These are phyloP conservation scores for Carettochelys insculpta DNA, from an alignment of 2,113 vertebrate species.

Conservation along the genomic window DNA sequence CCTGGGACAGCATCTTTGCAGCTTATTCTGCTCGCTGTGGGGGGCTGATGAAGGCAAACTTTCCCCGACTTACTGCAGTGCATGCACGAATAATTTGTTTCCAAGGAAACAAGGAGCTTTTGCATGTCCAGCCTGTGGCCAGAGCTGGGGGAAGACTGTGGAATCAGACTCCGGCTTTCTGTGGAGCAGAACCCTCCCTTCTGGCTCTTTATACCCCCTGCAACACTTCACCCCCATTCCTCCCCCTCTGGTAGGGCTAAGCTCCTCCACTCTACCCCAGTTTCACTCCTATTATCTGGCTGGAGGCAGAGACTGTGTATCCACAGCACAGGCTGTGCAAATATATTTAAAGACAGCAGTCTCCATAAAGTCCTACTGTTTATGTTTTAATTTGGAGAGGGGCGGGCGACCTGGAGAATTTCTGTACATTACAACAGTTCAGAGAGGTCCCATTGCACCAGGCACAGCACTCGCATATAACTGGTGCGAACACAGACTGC, in stretches of 20 bases:
- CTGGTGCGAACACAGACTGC: too few relatives aligned
- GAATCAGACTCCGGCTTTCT: neutral
- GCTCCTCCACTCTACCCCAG: neutral
- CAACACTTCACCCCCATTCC: neutral
- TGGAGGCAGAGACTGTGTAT: neutral
- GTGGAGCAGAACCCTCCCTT: neutral
- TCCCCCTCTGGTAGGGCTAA: accelerated
- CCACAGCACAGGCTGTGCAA: accelerated
- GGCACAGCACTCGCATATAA: neutral
- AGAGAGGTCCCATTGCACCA: accelerated
- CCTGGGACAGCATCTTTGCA: slow-evolving; percentile 72
- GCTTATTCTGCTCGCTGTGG: slow-evolving; percentile 74
- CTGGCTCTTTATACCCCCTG: neutral
- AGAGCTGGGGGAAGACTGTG: slow-evolving; percentile 37
- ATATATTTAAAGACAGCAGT: neutral
- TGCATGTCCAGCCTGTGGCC: slow-evolving; percentile 71
- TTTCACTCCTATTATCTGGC: accelerated
- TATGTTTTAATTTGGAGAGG: neutral
- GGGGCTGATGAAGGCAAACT: slow-evolving; percentile 81
- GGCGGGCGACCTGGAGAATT: neutral
- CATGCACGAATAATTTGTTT: slow-evolving; percentile 74
- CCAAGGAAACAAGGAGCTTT: slow-evolving; percentile 76
- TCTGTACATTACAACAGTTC: neutral
- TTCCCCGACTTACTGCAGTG: slow-evolving; percentile 67
- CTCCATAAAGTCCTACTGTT: accelerated